phyloP scores from a whole-genome alignment of 23 tunicate genomes.

The Aplidium turbinatum region DNA sequence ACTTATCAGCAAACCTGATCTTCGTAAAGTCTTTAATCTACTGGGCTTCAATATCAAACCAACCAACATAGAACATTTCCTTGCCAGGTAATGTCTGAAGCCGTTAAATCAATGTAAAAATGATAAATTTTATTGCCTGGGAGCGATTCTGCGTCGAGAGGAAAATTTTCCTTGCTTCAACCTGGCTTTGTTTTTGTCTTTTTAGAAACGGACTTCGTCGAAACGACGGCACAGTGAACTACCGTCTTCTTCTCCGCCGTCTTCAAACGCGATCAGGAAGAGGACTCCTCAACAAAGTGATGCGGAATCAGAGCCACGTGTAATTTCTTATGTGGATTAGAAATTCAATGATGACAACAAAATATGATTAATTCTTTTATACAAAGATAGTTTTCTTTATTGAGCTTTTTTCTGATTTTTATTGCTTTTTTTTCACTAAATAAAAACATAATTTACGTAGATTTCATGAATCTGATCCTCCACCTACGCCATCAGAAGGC shows the following conservation, averaged over 20 bases:
- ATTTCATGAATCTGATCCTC: conserved; percentile 59
- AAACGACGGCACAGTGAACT: conserved; percentile 77
- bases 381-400: no score
- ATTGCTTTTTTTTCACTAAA: background rate
- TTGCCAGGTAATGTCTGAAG: conserved; percentile 53
- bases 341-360: no score
- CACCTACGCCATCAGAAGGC: conserved; percentile 67
- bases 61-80: conserved; percentile 75
- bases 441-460: conserved; percentile 10
- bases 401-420: background rate
- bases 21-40: conserved; percentile 32
- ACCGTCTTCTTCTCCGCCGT: conserved; percentile 57
- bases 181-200: background rate
- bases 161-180: no score
- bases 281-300: conserved; percentile 75
- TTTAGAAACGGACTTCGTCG: conserved; percentile 78
- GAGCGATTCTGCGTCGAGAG: no score
- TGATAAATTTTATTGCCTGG: no score
- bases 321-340: no score
- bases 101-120: no score
- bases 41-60: conserved; percentile 61
- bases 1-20: conserved; percentile 62
- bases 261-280: conserved; percentile 71
- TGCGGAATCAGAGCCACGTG: conserved; percentile 71
- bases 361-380: no score